Evolutionary conservation across 2,113 vertebrate genomes (phyloP).

Genomic region (Mus pahari): DNA sequence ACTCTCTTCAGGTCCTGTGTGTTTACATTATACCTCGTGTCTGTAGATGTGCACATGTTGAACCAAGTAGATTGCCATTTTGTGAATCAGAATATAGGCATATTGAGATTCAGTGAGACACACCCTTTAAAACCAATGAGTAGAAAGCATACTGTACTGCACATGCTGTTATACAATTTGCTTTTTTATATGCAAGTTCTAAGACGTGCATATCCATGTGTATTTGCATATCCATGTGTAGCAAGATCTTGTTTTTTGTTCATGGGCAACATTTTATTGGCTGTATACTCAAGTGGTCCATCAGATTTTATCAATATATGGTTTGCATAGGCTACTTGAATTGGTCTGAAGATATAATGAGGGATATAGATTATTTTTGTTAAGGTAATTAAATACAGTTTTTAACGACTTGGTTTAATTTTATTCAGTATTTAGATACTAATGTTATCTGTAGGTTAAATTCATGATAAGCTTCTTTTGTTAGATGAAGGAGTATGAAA

Average conservation of each 20-base stretch:
- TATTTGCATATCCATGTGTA: neutral
- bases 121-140: neutral
- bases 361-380: neutral
- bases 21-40: neutral
- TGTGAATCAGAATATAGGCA: neutral
- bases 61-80: neutral
- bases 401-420: neutral
- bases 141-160: neutral
- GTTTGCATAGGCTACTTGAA: neutral
- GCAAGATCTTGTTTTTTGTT: neutral
- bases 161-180: neutral
- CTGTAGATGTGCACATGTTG: neutral
- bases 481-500: neutral
- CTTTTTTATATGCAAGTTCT: neutral
- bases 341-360: neutral
- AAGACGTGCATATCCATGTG: neutral
- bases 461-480: neutral
- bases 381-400: neutral
- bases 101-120: neutral
- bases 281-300: neutral
- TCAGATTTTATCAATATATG: neutral
- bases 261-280: neutral
- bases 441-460: conserved; percentile 21
- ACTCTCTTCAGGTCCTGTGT: neutral
- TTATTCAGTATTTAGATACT: neutral